Percentiles rank a stretch among this genome's conserved stretches.
Evolutionary conservation across 2,888 invertebrate species (phyloP).

Genomic region (Scaptomyza cyrtandrae): DNA sequence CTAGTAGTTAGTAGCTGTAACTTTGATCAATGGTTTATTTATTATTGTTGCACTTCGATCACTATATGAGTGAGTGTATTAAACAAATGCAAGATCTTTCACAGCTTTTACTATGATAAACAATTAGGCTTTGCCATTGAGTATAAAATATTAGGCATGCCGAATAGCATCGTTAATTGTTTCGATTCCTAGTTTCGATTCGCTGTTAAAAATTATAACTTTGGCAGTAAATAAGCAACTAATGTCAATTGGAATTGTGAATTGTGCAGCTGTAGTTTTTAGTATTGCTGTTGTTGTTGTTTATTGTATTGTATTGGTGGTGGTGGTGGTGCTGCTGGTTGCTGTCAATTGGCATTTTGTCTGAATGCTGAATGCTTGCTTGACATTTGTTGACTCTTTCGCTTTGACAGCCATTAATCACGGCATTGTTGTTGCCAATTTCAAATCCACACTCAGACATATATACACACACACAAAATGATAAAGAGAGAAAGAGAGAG

Average conservation of each 20-base stretch:
- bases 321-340: slow-evolving; percentile 9
- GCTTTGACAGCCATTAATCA: slow-evolving; percentile 80
- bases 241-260: slow-evolving; percentile 6
- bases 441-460: slow-evolving; percentile 64
- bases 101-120: no score
- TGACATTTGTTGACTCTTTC: slow-evolving; percentile 79
- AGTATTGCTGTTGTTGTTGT: slow-evolving; percentile 23
- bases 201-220: neutral
- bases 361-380: slow-evolving; percentile 37
- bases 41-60: no score
- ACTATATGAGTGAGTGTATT: no score
- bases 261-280: slow-evolving; percentile 23
- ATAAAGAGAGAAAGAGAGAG: neutral
- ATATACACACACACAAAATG: neutral
- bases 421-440: slow-evolving; percentile 76
- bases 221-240: slow-evolving; percentile 12
- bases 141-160: no score
- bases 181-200: neutral
- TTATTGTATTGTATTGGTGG: slow-evolving; percentile 7
- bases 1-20: no score
- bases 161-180: no score
- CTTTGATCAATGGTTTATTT: no score
- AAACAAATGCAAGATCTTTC: no score
- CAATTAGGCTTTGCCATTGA: no score
- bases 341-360: slow-evolving; percentile 57